Conservation (phyloP, 2,797 vertebrate genomes). For the Hypotaenidia philippensis region DNA sequence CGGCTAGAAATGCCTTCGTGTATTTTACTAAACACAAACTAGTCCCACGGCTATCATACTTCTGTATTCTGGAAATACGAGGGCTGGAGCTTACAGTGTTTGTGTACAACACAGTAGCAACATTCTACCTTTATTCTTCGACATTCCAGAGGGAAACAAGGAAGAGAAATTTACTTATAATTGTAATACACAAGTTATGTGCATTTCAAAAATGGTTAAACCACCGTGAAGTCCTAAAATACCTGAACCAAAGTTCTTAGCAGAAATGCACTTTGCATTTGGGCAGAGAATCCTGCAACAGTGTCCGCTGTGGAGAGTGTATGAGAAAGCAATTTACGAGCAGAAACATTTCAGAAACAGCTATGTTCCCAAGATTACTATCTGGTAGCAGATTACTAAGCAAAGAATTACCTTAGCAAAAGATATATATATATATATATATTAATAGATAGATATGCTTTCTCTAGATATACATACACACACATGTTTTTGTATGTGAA, state of each 20-base stretch:
- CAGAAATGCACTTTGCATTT: accelerated
- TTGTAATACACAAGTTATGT: background rate
- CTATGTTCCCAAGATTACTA: background rate
- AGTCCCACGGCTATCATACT: background rate
- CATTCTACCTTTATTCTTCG: background rate
- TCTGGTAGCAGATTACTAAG: background rate
- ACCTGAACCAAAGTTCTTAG: background rate
- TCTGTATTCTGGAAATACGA: background rate
- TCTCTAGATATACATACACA: background rate
- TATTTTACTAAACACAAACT: background rate
- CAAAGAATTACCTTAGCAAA: background rate
- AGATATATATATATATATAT: background rate
- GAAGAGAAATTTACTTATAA: background rate
- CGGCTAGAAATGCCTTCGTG: background rate
- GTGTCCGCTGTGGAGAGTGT: background rate
- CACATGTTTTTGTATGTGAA: background rate
- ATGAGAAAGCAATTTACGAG: background rate
- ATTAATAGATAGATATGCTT: too few relatives aligned
- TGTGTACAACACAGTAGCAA: background rate
- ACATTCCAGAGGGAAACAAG: background rate
- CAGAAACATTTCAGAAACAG: background rate
- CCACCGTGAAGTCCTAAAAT: background rate
- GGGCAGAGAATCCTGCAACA: background rate
- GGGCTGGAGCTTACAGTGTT: background rate
- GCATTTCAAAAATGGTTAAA: background rate